Conservation (phyloP, 2,888 invertebrate species). For the Meghimatium bilineatum region DNA sequence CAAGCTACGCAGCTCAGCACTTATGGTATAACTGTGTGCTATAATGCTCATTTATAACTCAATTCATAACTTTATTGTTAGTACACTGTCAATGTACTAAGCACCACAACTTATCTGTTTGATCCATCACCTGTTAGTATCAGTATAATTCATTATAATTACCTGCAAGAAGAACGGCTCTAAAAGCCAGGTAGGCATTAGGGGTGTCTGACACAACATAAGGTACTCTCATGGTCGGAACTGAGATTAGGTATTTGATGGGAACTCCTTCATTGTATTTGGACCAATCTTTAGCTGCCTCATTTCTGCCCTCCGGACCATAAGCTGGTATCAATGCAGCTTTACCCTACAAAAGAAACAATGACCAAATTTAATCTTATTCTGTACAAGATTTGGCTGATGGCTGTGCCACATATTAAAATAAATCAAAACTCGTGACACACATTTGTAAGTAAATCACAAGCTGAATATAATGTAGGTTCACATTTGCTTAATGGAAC, state of each 20-base stretch:
- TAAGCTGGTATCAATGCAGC: slow-evolving; percentile 66
- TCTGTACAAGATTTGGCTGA: too few relatives aligned
- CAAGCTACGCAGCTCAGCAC: too few relatives aligned
- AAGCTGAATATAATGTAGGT: too few relatives aligned
- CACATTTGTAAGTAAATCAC: too few relatives aligned
- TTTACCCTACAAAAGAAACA: slow-evolving; percentile 60
- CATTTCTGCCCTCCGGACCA: slow-evolving; percentile 49
- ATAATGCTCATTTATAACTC: too few relatives aligned
- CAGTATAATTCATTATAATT: background rate
- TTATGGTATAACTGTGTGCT: too few relatives aligned
- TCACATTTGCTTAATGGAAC: too few relatives aligned
- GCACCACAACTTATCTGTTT: too few relatives aligned
- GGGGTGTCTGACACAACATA: slow-evolving; percentile 60
- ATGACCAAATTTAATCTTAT: background rate
- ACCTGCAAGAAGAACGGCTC: slow-evolving; percentile 70
- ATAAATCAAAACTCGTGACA: too few relatives aligned
- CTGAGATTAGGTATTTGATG: slow-evolving; percentile 69
- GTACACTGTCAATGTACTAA: too few relatives aligned
- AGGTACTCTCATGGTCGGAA: slow-evolving; percentile 72
- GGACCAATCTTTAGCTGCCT: slow-evolving; percentile 55
- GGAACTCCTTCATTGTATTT: slow-evolving; percentile 63
- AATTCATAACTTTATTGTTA: too few relatives aligned
- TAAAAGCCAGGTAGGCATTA: slow-evolving; percentile 71
- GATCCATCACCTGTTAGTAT: background rate
- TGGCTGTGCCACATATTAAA: too few relatives aligned